Evolutionary conservation across 2,113 vertebrate genomes (phyloP), one percentile per base, ranked within the genome.

Genomic region (Trichechus manatus): DNA sequence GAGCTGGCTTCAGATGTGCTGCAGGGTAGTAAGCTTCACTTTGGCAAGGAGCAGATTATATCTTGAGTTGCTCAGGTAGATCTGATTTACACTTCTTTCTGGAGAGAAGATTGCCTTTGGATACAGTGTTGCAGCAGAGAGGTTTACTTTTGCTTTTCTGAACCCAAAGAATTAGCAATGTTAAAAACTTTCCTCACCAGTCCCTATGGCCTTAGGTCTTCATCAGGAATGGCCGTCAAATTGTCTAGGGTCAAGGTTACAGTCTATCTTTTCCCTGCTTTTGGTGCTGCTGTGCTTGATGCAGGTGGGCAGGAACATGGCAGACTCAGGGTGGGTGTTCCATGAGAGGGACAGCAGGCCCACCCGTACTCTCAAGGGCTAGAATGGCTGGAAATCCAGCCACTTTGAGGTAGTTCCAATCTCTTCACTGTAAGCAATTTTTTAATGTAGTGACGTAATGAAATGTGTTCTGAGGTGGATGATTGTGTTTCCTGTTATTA

Each of bases 141-240:
- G 17, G 5, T 88, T 70, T 89, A 17, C 47, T 23, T 85, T 91
- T 89, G 44, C 31, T 91, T 93, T 91, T 83, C 81, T 91, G 1
- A 2, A 79, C 80, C 22, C 59, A 22, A 75, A 33, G 93, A 94
- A 93, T 91, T 96, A 95, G 75, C 0, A 0, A 61, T 0, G 0
- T 36, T 97, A 74, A 42, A 89, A 87, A 61, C 75, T 81, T 95
- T 84, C 7, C 47, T 83, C 10, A 53, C 56, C 7, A 85, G 42
- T 77, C 44, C 14, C 27, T 53, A 19, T 92, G 2, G 61, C 91
- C 63, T 98, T 89, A 86, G 77, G 92, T 94, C 89, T 70, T 97
- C 70, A 42, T 75, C 59, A 75, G 87, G 50, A 87, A 90, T 91
- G 3, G 36, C 91, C 97, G 68, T 39, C n/a, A 66, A 39, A 80